Conservation (phyloP, 2,113 vertebrate species). For the Plecotus auritus region DNA sequence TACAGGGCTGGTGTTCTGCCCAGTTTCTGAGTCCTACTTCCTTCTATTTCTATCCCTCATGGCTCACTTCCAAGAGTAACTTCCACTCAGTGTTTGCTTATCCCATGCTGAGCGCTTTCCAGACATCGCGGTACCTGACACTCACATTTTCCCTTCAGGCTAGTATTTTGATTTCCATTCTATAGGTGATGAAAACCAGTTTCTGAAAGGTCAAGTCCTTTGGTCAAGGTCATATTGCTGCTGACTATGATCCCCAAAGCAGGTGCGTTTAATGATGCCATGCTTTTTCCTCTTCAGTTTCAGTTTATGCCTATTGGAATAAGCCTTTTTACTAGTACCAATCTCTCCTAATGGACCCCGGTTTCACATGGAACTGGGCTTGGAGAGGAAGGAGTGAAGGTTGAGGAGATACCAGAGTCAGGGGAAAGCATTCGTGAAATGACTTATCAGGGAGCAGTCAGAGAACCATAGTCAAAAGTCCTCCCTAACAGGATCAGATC, state of each 20-base stretch:
- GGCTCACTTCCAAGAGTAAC: not conserved
- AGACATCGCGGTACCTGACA: not conserved
- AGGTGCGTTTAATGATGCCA: not conserved
- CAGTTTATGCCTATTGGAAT: not conserved
- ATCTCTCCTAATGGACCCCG: not conserved
- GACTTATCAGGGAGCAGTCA: conserved; percentile 46
- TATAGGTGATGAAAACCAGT: not conserved
- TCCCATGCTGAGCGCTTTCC: not conserved
- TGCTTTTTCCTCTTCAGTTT: not conserved
- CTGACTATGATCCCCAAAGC: not conserved
- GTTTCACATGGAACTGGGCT: not conserved
- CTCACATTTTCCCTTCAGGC: not conserved
- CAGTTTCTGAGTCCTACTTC: not conserved
- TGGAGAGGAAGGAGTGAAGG: not conserved
- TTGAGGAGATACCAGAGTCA: not conserved
- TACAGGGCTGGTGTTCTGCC: not conserved
- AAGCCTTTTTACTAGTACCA: not conserved
- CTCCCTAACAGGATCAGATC: conserved; percentile 53
- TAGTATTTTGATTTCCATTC: not conserved
- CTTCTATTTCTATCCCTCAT: not conserved
- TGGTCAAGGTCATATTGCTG: not conserved
- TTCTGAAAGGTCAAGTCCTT: not conserved
- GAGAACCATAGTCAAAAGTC: conserved; percentile 60
- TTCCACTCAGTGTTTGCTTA: not conserved
- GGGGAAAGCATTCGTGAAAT: conserved; percentile 59